phyloP scores from a whole-genome alignment of 2,113 vertebrate genomes.

The Epinephelus fuscoguttatus region DNA sequence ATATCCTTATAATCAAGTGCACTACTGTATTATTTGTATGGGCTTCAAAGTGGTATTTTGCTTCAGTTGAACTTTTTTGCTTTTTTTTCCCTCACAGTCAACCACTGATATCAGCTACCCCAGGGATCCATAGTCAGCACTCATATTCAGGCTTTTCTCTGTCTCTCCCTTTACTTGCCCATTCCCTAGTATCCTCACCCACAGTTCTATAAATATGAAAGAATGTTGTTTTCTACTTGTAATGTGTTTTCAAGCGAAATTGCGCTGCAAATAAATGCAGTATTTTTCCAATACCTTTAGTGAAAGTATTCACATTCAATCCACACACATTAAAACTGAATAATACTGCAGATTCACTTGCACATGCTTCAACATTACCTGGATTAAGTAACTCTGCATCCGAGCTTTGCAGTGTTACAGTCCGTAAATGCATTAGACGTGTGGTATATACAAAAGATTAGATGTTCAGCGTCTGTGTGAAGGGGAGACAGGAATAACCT shows the following conservation, averaged over 20 bases:
- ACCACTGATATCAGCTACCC: conserved; percentile 57
- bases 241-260: conserved; percentile 44
- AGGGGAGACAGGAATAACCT: conserved; percentile 1
- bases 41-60: conserved; percentile 64
- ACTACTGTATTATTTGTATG: conserved; percentile 59
- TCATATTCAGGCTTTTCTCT: conserved; percentile 35
- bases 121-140: conserved; percentile 68
- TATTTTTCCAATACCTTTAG: conserved; percentile 36
- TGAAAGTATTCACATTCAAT: conserved; percentile 62
- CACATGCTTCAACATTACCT: conserved; percentile 49
- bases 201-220: conserved; percentile 31
- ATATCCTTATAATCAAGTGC: conserved; percentile 55
- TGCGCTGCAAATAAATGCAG: conserved; percentile 42
- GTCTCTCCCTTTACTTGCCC: conserved; percentile 43
- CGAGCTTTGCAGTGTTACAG: conserved; percentile 25
- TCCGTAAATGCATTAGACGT: conserved; percentile 41
- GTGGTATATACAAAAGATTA: conserved; percentile 29
- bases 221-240: conserved; percentile 36
- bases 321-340: conserved; percentile 56
- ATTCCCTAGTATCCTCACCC: conserved; percentile 36
- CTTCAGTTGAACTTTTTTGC: conserved; percentile 65
- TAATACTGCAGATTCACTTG: conserved; percentile 40
- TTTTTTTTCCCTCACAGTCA: conserved; percentile 29
- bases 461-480: conserved; percentile 16
- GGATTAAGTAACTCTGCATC: conserved; percentile 47